Percentiles rank a stretch among this genome's conserved stretches.
Conservation (phyloP, 2,797 vertebrate species). For the Dendrocincla tyrannina region DNA sequence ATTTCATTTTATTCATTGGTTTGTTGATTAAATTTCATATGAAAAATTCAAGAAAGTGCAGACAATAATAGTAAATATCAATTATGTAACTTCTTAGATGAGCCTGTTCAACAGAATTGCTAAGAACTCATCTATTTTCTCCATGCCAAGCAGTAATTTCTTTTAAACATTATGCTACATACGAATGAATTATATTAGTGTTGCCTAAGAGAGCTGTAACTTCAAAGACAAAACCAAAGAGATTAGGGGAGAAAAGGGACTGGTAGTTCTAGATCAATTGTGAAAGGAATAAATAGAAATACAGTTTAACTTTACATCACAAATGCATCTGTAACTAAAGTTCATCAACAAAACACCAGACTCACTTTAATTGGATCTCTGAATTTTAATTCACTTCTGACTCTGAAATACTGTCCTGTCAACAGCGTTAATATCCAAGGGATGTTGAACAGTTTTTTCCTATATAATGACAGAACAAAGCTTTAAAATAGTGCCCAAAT, state of each 20-base stretch:
- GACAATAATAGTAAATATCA: slow-evolving; percentile 30
- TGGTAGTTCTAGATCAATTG: not conserved
- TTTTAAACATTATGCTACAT: not conserved
- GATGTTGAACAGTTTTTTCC: not conserved
- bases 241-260: not conserved
- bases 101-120: not conserved
- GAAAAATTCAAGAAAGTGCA: slow-evolving; percentile 8
- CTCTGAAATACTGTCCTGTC: not conserved
- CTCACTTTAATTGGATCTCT: not conserved
- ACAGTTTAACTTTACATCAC: not conserved
- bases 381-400: not conserved
- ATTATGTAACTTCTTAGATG: not conserved
- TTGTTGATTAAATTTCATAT: slow-evolving; percentile 16
- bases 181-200: slow-evolving; percentile 12
- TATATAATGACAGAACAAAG: not conserved
- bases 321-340: not conserved
- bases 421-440: not conserved
- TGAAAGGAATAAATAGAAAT: not conserved
- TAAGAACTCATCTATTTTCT: not conserved
- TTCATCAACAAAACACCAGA: not conserved
- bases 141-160: not conserved
- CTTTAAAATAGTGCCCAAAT: not conserved
- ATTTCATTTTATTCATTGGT: not conserved
- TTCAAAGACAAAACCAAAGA: slow-evolving; percentile 6
- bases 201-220: not conserved